phyloP scores from a whole-genome alignment of 2,797 vertebrate genomes.

The Natrix natrix region DNA sequence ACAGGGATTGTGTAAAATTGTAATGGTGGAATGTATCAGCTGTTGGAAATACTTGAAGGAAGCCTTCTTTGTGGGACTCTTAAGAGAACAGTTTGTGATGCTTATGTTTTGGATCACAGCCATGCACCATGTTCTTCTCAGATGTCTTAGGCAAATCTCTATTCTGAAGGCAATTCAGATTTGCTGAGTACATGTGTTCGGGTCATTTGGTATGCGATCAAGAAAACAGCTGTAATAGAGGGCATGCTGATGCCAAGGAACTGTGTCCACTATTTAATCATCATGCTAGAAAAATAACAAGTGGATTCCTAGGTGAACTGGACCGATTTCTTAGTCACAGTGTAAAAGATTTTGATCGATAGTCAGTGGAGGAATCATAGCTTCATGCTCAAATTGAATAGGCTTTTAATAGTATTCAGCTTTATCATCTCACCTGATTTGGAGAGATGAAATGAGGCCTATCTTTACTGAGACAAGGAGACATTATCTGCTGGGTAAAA shows the following conservation, averaged over 20 bases:
- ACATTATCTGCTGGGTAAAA: conserved; percentile 10
- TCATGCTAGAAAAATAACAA: not conserved
- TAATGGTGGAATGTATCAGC: not conserved
- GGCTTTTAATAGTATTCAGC: conserved; percentile 3
- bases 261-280: not conserved
- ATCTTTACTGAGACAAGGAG: conserved; percentile 1
- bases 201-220: not conserved
- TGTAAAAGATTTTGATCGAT: not conserved
- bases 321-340: not conserved
- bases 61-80: not conserved
- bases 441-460: conserved; percentile 6
- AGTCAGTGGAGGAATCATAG: not conserved
- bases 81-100: not conserved
- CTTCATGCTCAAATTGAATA: not conserved
- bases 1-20: not conserved
- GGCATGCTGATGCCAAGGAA: not conserved
- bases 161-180: not conserved
- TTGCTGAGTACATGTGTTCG: not conserved
- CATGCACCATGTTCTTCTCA: not conserved
- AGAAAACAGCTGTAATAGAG: not conserved
- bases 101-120: not conserved
- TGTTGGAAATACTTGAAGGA: not conserved
- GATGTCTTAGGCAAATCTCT: not conserved
- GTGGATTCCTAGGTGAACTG: not conserved
- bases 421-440: not conserved